These are phyloP conservation scores for Echinops telfairi DNA, from an alignment of 2,113 vertebrate species.

Conservation along the genomic window DNA sequence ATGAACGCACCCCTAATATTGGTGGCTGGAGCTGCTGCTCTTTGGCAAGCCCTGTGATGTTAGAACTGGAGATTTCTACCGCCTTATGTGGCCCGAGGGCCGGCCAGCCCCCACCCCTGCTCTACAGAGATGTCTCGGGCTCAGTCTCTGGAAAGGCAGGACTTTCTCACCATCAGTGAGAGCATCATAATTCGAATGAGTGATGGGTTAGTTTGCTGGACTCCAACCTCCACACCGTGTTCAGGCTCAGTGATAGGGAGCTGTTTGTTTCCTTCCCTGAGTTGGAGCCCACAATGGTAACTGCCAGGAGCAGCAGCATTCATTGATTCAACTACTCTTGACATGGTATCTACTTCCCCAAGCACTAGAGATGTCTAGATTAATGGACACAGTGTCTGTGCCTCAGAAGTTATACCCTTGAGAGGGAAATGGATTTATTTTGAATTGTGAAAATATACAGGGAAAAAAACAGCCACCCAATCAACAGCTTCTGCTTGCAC, in stretches of 20 bases:
- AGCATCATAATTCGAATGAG: background rate
- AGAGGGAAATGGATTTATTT: background rate
- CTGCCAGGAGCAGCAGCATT: background rate
- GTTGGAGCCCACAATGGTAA: background rate
- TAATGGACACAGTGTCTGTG: background rate
- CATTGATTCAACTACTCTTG: constrained; percentile 36
- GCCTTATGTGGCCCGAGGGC: too few species aligned
- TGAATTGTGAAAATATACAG: background rate
- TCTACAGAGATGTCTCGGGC: background rate
- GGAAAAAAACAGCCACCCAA: background rate
- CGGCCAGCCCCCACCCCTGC: too few species aligned
- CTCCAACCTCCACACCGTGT: background rate
- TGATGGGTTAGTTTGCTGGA: background rate
- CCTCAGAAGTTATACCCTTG: background rate
- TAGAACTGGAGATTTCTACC: too few species aligned
- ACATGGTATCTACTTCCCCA: background rate
- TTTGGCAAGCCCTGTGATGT: too few species aligned
- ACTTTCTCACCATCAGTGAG: background rate
- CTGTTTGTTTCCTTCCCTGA: background rate
- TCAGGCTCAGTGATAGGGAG: background rate
- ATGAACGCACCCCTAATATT: too few species aligned
- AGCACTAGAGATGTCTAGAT: background rate
- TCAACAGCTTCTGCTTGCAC: background rate
- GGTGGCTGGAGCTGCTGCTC: too few species aligned
- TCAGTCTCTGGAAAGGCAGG: background rate